Evolutionary conservation across 1,140 invertebrate genomes (phyloP).

Genomic region (Propsilocerus akamusi): DNA sequence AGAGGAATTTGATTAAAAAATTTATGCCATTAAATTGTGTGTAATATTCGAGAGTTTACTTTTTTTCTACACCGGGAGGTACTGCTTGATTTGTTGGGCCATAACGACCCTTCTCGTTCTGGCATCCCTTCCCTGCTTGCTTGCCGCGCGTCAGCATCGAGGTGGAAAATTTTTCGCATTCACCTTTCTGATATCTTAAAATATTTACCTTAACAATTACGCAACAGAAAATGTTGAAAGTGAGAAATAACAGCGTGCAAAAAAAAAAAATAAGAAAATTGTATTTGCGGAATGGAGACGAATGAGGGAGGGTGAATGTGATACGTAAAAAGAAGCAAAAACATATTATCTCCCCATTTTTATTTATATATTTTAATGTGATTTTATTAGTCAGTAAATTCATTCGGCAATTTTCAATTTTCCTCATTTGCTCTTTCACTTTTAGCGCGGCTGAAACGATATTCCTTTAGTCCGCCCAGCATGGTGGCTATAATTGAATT

Average conservation of each 20-base stretch:
- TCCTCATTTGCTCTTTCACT: background rate
- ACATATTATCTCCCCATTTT: background rate
- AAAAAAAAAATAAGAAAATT: no score
- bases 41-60: background rate
- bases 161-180: constrained; percentile 10
- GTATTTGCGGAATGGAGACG: background rate
- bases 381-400: constrained; percentile 1
- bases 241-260: constrained; percentile 4
- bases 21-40: constrained; percentile 3
- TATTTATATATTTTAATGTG: background rate
- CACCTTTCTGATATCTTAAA: constrained; percentile 3
- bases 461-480: no score
- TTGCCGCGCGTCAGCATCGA: background rate
- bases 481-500: no score
- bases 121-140: background rate
- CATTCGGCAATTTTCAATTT: background rate
- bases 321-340: background rate
- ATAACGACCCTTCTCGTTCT: background rate
- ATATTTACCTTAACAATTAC: constrained; percentile 3
- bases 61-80: background rate
- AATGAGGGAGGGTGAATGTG: background rate
- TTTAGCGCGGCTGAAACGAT: no score
- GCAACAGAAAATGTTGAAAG: background rate
- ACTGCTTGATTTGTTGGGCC: background rate
- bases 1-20: constrained; percentile 4